These are phyloP conservation scores for Thrips palmi DNA, from an alignment of 1,140 invertebrate genomes.

Conservation along the genomic window DNA sequence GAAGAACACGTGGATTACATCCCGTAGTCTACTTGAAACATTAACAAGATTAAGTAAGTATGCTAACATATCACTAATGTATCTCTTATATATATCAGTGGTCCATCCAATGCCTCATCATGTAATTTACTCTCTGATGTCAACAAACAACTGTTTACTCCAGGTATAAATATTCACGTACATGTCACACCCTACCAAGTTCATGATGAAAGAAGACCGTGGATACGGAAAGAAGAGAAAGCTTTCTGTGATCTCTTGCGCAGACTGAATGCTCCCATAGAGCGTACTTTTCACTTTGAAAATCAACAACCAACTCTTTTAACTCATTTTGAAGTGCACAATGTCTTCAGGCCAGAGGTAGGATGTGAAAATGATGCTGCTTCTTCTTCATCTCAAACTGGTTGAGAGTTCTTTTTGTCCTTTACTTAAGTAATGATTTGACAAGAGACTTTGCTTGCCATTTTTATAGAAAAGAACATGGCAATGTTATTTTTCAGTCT, in stretches of 20 bases:
- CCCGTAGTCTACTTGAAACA: conserved; percentile 43
- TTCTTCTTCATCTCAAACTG: too few species aligned
- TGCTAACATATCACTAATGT: neutral
- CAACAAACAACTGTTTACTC: conserved; percentile 5
- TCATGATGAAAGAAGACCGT: conserved; percentile 47
- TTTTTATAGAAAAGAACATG: too few species aligned
- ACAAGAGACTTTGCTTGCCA: too few species aligned
- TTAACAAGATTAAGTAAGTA: conserved; percentile 39
- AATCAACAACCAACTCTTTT: conserved; percentile 36
- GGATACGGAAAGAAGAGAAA: conserved; percentile 66
- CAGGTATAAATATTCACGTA: conserved; percentile 44
- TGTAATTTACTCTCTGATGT: too few species aligned
- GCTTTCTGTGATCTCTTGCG: conserved; percentile 46
- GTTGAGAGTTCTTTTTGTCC: too few species aligned
- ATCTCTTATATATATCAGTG: neutral
- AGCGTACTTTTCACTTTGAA: conserved; percentile 43
- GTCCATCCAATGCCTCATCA: too few species aligned
- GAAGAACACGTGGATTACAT: conserved; percentile 70
- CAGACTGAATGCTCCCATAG: conserved; percentile 38
- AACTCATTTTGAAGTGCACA: conserved; percentile 50
- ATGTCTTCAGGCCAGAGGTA: conserved; percentile 27
- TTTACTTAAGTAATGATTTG: too few species aligned
- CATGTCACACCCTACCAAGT: conserved; percentile 77
- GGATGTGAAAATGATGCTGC: too few species aligned
- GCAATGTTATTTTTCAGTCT: too few species aligned